Base-by-base conservation (phyloP, 2,888 invertebrate genomes). In the Polydrusus pterygomalis region DNA sequence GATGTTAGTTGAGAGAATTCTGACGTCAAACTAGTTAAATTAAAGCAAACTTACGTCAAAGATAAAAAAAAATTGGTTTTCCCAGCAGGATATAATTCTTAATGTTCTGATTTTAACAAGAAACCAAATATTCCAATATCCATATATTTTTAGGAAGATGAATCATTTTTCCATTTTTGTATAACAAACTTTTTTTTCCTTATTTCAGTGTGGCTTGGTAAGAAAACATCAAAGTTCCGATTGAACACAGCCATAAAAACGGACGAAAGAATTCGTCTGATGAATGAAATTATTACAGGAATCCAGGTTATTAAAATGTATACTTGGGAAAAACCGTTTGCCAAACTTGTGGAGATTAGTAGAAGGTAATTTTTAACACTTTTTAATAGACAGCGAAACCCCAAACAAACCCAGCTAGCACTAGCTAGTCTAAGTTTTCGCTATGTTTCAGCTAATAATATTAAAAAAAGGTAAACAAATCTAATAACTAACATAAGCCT, bases 231-330 rank as follows among this genome's bases (percentile, higher is more conserved):
- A 0, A 91, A 91, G 45, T 88, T 93, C 45, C 91, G 95, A 56
- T 85, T 95, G 79, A 91, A 93, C 83, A 95, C 95, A 0, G 95
- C 97, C 0, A 87, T 92, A 43, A 90, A 93, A 68, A 96, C 97
- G 0, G 97, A 98, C 87, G 90, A 95, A 80, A 88, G 98, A 8
- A 93, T 98, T 0, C 89, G 95, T 18, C 86, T 97, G 0, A 97
- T 97, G 96, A 96, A 95, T 84, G 97, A 96, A 88, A 93, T 96
- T 40, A 92, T 97, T 54, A 91, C 92, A 82, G 97, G 96, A 0
- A 95, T 96, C 84, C 92, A 96, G 88, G 96, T 97, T 0, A 95
- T 98, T 80, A 98, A 98, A 89, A 97, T 97, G 97, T 98, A 97
- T 83, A 95, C 97, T 0, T 98, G 97, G 95, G 98, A 98, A 85